Conservation (phyloP, 1,140 invertebrate genomes). For the Cotesia vestalis region DNA sequence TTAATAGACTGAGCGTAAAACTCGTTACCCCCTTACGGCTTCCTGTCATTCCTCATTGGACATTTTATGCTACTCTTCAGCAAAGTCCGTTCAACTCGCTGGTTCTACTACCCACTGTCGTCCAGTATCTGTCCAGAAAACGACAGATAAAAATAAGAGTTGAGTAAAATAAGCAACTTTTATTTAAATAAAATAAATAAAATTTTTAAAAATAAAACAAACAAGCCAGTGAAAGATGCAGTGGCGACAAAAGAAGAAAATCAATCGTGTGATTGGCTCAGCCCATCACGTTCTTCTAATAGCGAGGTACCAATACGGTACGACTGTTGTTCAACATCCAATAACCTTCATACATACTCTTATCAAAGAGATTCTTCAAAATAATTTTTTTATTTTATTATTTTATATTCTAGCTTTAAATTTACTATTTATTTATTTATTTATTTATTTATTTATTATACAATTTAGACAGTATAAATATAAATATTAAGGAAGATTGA, state of each 20-base stretch:
- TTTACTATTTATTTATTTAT: too few relatives aligned
- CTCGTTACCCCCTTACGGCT: slow-evolving; percentile 16
- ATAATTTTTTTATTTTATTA: not conserved
- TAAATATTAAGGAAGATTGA: too few relatives aligned
- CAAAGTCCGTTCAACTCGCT: slow-evolving; percentile 3
- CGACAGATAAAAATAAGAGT: not conserved
- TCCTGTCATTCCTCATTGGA: slow-evolving; percentile 23
- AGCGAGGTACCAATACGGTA: slow-evolving; percentile 64
- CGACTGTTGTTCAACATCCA: slow-evolving; percentile 37
- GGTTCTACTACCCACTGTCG: too few relatives aligned
- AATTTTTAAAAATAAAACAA: slow-evolving; percentile 4
- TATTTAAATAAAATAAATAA: not conserved
- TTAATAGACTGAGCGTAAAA: too few relatives aligned
- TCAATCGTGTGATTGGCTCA: slow-evolving; percentile 64
- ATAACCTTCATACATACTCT: slow-evolving; percentile 4
- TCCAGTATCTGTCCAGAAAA: not conserved
- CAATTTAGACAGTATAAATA: too few relatives aligned
- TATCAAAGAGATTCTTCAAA: not conserved
- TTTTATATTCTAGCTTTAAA: not conserved
- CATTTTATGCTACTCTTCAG: not conserved
- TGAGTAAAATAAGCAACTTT: not conserved
- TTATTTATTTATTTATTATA: slow-evolving; percentile 15
- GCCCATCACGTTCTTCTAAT: slow-evolving; percentile 62
- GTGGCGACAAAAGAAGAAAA: slow-evolving; percentile 61
- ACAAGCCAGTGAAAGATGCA: slow-evolving; percentile 53